Percentiles rank a stretch among this genome's conserved stretches.
phyloP scores from a whole-genome alignment of 2,888 invertebrate genomes.

The Noctua pronuba region DNA sequence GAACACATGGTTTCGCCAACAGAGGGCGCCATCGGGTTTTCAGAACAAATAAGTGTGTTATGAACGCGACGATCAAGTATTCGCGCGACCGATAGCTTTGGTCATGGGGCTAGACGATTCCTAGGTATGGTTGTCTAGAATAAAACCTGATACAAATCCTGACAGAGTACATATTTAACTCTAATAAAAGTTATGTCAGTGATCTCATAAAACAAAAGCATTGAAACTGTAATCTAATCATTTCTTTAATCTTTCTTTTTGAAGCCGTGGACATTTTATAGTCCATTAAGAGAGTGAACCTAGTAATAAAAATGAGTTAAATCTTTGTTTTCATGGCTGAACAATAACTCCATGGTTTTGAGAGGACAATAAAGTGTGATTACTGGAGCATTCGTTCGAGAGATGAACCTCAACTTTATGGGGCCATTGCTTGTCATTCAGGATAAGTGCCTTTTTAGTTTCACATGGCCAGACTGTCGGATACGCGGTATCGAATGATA shows the following conservation, averaged over 20 bases:
- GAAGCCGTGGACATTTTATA: slow-evolving; percentile 27
- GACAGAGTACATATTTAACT: background rate
- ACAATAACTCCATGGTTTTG: slow-evolving; percentile 34
- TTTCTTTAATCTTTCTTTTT: slow-evolving; percentile 8
- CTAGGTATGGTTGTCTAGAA: background rate
- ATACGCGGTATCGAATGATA: background rate
- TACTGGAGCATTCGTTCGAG: background rate
- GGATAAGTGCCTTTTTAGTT: background rate
- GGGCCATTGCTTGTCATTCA: background rate
- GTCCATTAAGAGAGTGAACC: slow-evolving; percentile 18
- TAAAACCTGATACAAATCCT: background rate
- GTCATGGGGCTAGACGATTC: background rate
- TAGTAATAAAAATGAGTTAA: slow-evolving; percentile 31
- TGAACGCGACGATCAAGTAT: no score
- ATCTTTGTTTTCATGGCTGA: slow-evolving; percentile 2
- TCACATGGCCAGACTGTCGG: background rate
- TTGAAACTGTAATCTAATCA: slow-evolving; percentile 28
- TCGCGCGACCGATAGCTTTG: no score
- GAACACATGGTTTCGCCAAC: background rate
- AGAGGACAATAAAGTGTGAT: slow-evolving; percentile 18
- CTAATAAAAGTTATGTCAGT: background rate
- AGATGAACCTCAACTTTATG: slow-evolving; percentile 3
- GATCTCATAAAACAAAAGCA: slow-evolving; percentile 21
- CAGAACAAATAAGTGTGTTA: background rate
- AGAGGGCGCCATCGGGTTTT: background rate